Conservation (phyloP, 2,113 vertebrate species). For the Eidolon helvum region DNA sequence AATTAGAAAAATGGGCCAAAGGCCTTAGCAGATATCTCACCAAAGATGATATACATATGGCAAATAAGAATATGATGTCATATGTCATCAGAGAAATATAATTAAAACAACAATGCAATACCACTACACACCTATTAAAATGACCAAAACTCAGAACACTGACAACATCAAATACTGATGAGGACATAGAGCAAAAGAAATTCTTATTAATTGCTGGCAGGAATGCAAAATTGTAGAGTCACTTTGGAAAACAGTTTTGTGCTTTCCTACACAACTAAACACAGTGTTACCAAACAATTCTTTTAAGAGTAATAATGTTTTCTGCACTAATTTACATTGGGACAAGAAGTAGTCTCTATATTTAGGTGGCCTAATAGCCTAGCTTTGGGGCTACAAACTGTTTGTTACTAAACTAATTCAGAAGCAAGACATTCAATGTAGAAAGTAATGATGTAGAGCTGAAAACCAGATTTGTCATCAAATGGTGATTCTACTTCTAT, state of each 20-base stretch:
- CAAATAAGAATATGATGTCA: not conserved
- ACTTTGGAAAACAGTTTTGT: not conserved
- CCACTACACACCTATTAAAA: not conserved
- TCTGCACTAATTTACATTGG: not conserved
- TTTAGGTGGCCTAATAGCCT: not conserved
- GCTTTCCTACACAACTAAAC: not conserved
- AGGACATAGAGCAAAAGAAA: not conserved
- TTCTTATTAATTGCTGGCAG: not conserved
- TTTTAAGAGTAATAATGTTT: not conserved
- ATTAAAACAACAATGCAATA: not conserved
- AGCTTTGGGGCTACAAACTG: not conserved
- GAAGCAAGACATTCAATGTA: not conserved
- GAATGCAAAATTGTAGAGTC: not conserved
- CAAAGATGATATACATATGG: not conserved
- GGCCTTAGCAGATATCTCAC: not conserved
- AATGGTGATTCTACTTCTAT: not conserved
- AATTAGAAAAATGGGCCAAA: not conserved
- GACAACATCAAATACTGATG: not conserved
- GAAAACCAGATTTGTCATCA: not conserved
- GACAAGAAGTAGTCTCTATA: not conserved
- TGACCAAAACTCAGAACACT: not conserved
- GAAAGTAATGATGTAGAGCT: not conserved
- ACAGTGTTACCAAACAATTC: not conserved
- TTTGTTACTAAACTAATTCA: not conserved
- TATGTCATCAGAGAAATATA: not conserved